Evolutionary conservation across 2,888 invertebrate species (phyloP).

Genomic region (Corbicula japonica): DNA sequence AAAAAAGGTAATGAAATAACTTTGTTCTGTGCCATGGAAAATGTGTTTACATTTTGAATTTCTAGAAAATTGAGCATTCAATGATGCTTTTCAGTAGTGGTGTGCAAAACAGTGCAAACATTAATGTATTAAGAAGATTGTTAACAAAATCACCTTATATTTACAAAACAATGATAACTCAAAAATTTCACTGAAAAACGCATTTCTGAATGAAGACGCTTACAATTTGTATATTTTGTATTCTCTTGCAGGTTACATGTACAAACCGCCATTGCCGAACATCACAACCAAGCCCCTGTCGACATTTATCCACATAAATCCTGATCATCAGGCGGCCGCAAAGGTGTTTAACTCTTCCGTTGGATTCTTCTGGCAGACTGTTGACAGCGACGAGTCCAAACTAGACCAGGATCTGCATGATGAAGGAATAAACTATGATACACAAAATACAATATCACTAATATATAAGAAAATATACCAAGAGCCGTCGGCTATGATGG

Average conservation of each 20-base stretch:
- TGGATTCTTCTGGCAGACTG: constrained; percentile 84
- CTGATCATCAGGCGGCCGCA: constrained; percentile 76
- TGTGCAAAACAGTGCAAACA: no score
- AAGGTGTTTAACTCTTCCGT: constrained; percentile 80
- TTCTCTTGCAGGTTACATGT: constrained; percentile 66
- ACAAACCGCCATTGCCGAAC: constrained; percentile 80
- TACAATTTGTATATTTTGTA: no score
- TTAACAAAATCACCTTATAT: no score
- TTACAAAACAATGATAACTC: no score
- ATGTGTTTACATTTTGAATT: no score
- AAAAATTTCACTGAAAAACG: no score
- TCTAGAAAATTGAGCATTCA: no score
- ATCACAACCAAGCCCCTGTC: constrained; percentile 83
- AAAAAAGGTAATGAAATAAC: no score
- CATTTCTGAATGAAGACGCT: no score
- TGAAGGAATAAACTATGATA: constrained; percentile 72
- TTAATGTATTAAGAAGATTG: no score
- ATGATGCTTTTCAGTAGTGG: no score
- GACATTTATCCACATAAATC: constrained; percentile 82
- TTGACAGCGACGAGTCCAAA: constrained; percentile 80
- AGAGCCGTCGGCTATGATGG: constrained; percentile 81
- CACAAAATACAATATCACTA: constrained; percentile 83
- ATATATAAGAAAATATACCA: constrained; percentile 82
- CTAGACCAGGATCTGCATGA: constrained; percentile 71
- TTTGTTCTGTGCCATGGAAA: no score